These are phyloP conservation scores for Urocitellus parryii DNA, from an alignment of 2,113 vertebrate species.

Conservation along the genomic window DNA sequence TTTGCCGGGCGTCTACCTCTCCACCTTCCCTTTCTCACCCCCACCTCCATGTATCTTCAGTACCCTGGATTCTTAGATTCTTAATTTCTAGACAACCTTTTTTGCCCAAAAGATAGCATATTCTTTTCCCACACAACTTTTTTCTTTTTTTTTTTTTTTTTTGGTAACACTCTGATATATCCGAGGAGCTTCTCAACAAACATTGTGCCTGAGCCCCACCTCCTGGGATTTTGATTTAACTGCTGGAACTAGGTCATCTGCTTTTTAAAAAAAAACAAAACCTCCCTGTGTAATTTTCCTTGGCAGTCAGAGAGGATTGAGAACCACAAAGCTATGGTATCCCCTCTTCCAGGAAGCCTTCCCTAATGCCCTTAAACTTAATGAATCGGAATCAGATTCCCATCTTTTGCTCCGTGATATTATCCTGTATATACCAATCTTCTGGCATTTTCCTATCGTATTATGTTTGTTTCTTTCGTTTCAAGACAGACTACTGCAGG, in stretches of 20 bases:
- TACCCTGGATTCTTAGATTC: too few relatives aligned
- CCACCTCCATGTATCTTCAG: not conserved
- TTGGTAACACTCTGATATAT: too few relatives aligned
- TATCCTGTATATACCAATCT: not conserved
- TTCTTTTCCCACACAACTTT: not conserved
- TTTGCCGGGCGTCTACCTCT: accelerated
- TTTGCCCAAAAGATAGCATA: too few relatives aligned
- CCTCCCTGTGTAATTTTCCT: not conserved
- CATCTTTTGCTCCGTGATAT: too few relatives aligned
- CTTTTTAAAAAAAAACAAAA: not conserved
- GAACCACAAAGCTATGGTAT: not conserved
- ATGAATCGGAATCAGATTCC: not conserved
- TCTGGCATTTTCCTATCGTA: not conserved
- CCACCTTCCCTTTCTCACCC: too few relatives aligned
- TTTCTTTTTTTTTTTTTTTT: not conserved
- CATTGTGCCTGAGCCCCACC: accelerated
- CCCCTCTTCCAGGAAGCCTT: not conserved
- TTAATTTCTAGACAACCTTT: not conserved
- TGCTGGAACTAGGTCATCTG: not conserved
- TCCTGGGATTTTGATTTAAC: not conserved
- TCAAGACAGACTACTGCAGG: not conserved
- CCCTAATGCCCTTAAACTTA: not conserved
- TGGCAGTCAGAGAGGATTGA: not conserved
- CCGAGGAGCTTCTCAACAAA: too few relatives aligned
- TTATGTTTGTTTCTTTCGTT: not conserved